Evolutionary conservation across 2,113 vertebrate genomes (phyloP).

Genomic region (Petaurus breviceps): DNA sequence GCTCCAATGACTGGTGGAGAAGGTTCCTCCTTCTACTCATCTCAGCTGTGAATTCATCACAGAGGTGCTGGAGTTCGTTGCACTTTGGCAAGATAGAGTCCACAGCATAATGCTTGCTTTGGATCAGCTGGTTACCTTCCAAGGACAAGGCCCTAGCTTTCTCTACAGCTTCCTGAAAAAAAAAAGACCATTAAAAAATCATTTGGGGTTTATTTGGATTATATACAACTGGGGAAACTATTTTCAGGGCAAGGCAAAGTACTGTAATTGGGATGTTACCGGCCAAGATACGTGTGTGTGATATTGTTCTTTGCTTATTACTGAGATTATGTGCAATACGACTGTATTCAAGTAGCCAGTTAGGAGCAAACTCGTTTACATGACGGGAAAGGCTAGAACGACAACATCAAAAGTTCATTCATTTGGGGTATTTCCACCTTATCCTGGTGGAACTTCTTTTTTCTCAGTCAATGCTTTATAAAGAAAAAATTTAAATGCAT

Average conservation of each 20-base stretch:
- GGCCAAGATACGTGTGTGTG: accelerated
- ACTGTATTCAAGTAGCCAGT: not conserved
- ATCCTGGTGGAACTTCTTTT: not conserved
- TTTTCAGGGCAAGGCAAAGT: not conserved
- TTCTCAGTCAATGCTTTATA: not conserved
- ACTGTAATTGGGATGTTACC: not conserved
- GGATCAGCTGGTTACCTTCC: slow-evolving; percentile 89
- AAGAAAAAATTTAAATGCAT: not conserved
- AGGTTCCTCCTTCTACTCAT: slow-evolving; percentile 83
- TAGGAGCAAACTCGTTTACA: not conserved
- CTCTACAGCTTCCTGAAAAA: slow-evolving; percentile 87
- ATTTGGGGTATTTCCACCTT: too few species aligned
- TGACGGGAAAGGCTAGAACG: not conserved
- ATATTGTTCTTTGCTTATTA: not conserved
- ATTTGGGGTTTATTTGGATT: too few species aligned
- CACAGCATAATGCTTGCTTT: slow-evolving; percentile 93
- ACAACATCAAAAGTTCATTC: not conserved
- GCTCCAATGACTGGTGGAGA: slow-evolving; percentile 91
- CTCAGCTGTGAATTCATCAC: slow-evolving; percentile 81
- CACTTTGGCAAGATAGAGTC: slow-evolving; percentile 97
- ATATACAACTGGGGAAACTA: not conserved
- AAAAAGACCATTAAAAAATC: not conserved
- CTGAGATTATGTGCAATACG: not conserved
- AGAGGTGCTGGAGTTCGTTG: slow-evolving; percentile 88
- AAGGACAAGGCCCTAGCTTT: slow-evolving; percentile 86